Conservation (phyloP, 2,113 vertebrate species). For the Trinectes maculatus region DNA sequence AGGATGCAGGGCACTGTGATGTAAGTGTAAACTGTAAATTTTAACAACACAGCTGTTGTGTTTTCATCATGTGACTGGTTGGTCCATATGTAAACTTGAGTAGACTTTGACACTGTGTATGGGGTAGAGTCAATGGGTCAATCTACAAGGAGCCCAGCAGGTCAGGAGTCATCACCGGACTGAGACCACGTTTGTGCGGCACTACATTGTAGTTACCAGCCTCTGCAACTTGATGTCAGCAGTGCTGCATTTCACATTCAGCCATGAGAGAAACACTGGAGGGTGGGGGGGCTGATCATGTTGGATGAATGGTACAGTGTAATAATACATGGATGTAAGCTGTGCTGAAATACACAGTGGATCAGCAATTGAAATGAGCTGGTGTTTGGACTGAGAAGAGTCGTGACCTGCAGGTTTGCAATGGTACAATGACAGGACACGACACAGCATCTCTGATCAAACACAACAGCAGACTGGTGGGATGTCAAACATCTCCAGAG, state of each 20-base stretch:
- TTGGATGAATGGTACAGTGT: neutral
- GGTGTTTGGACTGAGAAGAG: slow-evolving; percentile 3
- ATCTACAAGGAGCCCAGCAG: too few species aligned
- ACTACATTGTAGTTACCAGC: slow-evolving; percentile 40
- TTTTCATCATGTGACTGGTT: too few species aligned
- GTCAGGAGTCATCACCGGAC: too few species aligned
- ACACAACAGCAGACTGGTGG: slow-evolving; percentile 43
- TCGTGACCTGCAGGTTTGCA: slow-evolving; percentile 16
- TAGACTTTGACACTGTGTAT: too few species aligned
- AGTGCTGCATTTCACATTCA: slow-evolving; percentile 17
- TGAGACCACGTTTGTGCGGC: too few species aligned
- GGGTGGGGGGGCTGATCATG: neutral
- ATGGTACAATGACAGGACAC: slow-evolving; percentile 18
- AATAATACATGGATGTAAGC: neutral
- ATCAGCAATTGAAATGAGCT: too few species aligned
- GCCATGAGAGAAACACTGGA: neutral
- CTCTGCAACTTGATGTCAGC: slow-evolving; percentile 68
- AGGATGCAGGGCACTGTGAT: too few species aligned
- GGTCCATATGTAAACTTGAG: too few species aligned
- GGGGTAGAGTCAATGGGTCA: too few species aligned
- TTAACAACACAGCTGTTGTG: too few species aligned
- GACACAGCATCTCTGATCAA: slow-evolving; percentile 19
- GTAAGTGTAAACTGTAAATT: too few species aligned
- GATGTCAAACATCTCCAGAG: slow-evolving; percentile 72
- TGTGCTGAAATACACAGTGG: neutral